Base-by-base conservation (phyloP, 2,797 vertebrate species). In the Leuciscus waleckii region DNA sequence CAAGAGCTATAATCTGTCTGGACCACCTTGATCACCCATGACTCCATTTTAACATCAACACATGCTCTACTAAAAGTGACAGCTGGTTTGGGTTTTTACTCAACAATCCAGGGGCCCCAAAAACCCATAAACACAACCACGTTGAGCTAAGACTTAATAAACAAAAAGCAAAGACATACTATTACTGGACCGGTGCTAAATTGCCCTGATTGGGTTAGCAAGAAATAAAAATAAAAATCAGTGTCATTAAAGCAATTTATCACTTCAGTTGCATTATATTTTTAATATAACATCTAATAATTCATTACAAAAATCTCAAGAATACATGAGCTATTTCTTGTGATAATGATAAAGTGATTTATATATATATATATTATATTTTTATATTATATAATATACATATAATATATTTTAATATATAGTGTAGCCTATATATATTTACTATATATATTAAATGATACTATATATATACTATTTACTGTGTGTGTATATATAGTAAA, bases 11-110 rank as follows among this genome's bases (percentile, higher is more conserved):
- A 70, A 23, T 61, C 26, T 32, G 69, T 32, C 70, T 16, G n/a
- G 70, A 83, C 43, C 43, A 37, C 14, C 32, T 29, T 0, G 9
- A 65, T 63, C 51, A 32, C 10, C 16, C 65, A 71, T 1, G 39
- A 37, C 78, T 81, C 58, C 17, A 69, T 85, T 86, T 76, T 74
- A 87, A 49, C 49, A 32, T 61, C 9, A 43, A 54, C 82, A 85
- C 81, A 14, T 4, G 4, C 32, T 83, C 51, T 79, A 65, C 35
- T 69, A 82, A 86, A 49, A 90, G 43, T 16, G 23, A 82, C 91
- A 91, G 79, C 89, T 91, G 88, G 56, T 83, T 86, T 56, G n/a
- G 56, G 74, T 86, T 89, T 91, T 91, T 82, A 89, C 81, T 29
- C 21, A 67, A 49, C 67, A 83, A 77, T 71, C 78, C n/a, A 63